Conservation (phyloP, 2,113 vertebrate species). For the Colius striatus region DNA sequence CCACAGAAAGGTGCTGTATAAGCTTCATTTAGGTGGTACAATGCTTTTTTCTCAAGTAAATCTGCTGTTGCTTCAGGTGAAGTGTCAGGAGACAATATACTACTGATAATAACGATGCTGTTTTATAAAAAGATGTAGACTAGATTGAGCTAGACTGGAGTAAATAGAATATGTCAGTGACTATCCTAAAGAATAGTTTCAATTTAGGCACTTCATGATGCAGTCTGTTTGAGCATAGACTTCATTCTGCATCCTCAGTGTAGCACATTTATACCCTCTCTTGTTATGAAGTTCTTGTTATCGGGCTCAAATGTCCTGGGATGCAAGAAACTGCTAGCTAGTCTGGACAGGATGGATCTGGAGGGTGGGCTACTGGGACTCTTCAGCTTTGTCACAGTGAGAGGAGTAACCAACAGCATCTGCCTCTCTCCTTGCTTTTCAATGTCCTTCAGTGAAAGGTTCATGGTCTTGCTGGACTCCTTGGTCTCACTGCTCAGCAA, state of each 20-base stretch:
- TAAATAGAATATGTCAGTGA: not conserved
- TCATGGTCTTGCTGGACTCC: conserved; percentile 97
- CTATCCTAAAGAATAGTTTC: not conserved
- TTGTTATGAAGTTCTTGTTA: not conserved
- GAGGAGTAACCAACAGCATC: not conserved
- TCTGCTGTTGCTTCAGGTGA: not conserved
- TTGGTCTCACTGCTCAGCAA: conserved; percentile 95
- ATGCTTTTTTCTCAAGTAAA: not conserved
- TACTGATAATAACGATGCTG: not conserved
- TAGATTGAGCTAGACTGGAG: not conserved
- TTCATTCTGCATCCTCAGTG: not conserved
- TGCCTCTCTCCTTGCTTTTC: conserved; percentile 22
- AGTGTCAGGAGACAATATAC: not conserved
- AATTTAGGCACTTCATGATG: not conserved
- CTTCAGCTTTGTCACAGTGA: not conserved
- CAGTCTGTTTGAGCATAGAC: not conserved
- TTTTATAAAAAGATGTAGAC: not conserved
- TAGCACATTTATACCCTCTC: not conserved
- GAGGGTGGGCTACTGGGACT: not conserved
- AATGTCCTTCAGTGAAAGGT: conserved; percentile 84
- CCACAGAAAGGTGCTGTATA: not conserved
- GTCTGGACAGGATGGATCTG: not conserved
- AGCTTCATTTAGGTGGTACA: not conserved
- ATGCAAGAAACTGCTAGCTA: not conserved
- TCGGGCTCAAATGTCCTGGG: not conserved